Evolutionary conservation across 2,797 vertebrate species (phyloP).

Genomic region (Coracias cyanogaster): DNA sequence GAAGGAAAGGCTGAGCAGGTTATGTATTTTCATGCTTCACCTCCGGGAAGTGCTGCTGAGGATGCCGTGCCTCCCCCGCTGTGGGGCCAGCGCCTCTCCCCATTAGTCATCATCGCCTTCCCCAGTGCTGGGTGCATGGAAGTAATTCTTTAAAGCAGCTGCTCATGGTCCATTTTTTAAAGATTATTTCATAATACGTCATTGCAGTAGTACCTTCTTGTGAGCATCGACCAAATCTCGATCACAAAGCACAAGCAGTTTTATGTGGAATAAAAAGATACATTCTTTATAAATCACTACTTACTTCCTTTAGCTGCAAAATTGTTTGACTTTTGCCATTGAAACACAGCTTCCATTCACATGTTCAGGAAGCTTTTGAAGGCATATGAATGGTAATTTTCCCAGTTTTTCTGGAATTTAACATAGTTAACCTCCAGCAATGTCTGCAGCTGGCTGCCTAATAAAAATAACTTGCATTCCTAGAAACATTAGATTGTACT

Average conservation of each 20-base stretch:
- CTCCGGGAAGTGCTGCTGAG: background rate
- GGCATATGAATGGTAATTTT: conserved; percentile 22
- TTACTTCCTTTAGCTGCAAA: conserved; percentile 8
- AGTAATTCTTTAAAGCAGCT: background rate
- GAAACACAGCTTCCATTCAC: conserved; percentile 13
- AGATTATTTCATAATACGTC: background rate
- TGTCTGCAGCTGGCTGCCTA: conserved; percentile 22
- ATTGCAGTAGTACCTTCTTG: background rate
- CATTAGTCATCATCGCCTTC: conserved; percentile 1
- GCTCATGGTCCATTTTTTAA: background rate
- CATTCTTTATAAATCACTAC: background rate
- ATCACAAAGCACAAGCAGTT: background rate
- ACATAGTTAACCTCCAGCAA: background rate
- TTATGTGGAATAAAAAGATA: background rate
- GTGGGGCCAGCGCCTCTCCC: background rate
- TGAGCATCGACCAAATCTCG: background rate
- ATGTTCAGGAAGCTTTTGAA: background rate
- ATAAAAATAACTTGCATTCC: conserved; percentile 57
- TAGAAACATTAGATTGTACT: conserved; percentile 17
- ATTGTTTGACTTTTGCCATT: background rate
- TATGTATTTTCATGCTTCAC: background rate
- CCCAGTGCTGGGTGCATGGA: background rate
- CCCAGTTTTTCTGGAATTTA: conserved; percentile 33
- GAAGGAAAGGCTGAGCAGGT: background rate
- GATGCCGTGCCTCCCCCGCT: background rate